Base-by-base conservation (phyloP, 1,140 invertebrate species). In the Thalassaphorura encarpata region DNA sequence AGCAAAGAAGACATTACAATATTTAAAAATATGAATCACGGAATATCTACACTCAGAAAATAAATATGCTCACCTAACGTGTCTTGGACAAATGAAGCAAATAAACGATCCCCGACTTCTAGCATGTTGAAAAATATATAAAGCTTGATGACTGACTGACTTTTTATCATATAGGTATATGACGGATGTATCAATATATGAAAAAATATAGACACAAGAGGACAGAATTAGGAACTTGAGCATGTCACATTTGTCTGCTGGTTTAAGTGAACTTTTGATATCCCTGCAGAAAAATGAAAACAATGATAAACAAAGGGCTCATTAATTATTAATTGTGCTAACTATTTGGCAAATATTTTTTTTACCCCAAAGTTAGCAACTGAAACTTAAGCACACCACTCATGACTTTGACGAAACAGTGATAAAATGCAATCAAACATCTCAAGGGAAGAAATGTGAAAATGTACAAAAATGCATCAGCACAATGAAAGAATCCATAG, bases 61-160 rank as follows among this genome's bases (percentile, higher is more conserved):
- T 81, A 56, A 78, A 78, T 23, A 81, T 65, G 24, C 45, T 31
- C 46, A 78, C 98, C 96, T 52, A 99, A 84, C 21, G 90, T 92
- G 69, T 99, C 96, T 76, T 99, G 96, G 2, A 95, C 95, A 78
- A 99, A 97, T 24, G 91, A 90, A 52, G 92, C 96, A 68, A 97
- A 89, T 43, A 99, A 75, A 62, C 89, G 78, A 75, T 98, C 95
- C 19, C 88, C 91, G 39, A 96, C 76, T 78, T 99, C 97, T 47
- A 99, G 74, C 92, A 99, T 98, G 75, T 99, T 99, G 71, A 94
- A 99, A 75, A 99, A 97, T 69, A 99, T 95, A 70, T 99, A 99
- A 45, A 99, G 75, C 71, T 99, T 99, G 69, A 99, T 97, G 46
- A 97, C 89, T 51, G 93, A 95, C 70, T 99, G 97, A 67, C 90